Evolutionary conservation across 2,113 vertebrate species (phyloP).

Genomic region (Amblyornis subalaris): DNA sequence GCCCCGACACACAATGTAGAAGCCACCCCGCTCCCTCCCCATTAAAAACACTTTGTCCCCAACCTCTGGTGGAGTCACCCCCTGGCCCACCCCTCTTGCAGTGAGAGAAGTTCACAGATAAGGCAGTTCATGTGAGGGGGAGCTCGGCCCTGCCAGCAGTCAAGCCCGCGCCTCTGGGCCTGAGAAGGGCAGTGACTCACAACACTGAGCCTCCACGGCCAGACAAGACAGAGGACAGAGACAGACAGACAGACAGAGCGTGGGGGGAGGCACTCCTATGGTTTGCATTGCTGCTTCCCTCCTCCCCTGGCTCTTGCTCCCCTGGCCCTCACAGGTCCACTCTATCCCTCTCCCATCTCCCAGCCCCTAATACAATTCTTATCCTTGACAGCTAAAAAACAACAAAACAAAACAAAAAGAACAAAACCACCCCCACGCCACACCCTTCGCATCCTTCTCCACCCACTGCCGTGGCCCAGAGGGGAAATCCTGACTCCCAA

Average conservation of each 20-base stretch:
- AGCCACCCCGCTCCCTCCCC: constrained; percentile 3
- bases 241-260: constrained; percentile 52
- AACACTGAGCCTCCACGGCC: constrained; percentile 27
- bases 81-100: constrained; percentile 26
- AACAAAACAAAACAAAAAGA: not conserved
- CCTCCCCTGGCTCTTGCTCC: constrained; percentile 38
- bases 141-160: constrained; percentile 55
- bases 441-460: constrained; percentile 52
- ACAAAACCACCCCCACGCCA: constrained; percentile 37
- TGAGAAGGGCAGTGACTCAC: constrained; percentile 38
- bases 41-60: not conserved
- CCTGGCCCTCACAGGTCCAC: constrained; percentile 14
- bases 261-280: constrained; percentile 55
- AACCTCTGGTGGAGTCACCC: not conserved
- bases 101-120: constrained; percentile 68
- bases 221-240: constrained; percentile 63
- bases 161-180: constrained; percentile 44
- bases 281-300: constrained; percentile 46
- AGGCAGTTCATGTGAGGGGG: constrained; percentile 72
- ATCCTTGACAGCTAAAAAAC: constrained; percentile 58
- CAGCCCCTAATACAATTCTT: constrained; percentile 55
- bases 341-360: constrained; percentile 26
- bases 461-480: constrained; percentile 38
- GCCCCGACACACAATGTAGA: not conserved
- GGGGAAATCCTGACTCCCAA: constrained; percentile 60